These are phyloP conservation scores for Characodon lateralis DNA, from an alignment of 2,797 vertebrate species.

Conservation along the genomic window DNA sequence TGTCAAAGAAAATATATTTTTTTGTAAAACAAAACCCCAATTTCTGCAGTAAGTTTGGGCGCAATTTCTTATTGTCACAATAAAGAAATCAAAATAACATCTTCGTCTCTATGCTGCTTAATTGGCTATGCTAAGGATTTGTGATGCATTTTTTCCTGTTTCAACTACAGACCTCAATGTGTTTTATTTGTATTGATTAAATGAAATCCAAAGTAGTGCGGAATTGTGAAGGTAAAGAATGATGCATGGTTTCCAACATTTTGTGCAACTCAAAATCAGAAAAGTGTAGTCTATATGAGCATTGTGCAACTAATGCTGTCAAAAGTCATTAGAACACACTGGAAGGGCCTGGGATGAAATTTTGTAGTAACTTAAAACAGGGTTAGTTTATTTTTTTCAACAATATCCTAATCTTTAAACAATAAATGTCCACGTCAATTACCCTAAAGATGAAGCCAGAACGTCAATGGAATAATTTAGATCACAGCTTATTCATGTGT, in stretches of 20 bases:
- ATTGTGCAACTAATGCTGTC: not conserved
- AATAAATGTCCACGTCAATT: not conserved
- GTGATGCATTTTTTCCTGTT: not conserved
- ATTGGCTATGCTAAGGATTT: not conserved
- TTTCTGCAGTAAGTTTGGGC: not conserved
- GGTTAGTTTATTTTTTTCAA: not conserved
- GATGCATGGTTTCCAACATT: not conserved
- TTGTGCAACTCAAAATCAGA: not conserved
- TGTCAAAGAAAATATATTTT: not conserved
- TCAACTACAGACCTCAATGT: not conserved
- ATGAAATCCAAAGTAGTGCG: too few species aligned
- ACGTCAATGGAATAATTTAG: not conserved
- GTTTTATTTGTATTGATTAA: not conserved
- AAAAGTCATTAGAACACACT: not conserved
- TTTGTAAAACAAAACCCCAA: slow-evolving; percentile 9
- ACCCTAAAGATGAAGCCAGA: not conserved
- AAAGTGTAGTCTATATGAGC: too few species aligned
- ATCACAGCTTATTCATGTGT: not conserved
- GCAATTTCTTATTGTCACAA: not conserved
- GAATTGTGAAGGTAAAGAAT: not conserved
- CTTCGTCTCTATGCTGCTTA: not conserved
- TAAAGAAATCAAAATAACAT: not conserved
- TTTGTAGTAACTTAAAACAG: not conserved
- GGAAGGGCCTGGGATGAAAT: not conserved
- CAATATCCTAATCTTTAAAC: not conserved